Percentiles rank a stretch among this genome's conserved stretches.
Conservation (phyloP, 1,140 invertebrate genomes). For the Diuraphis noxia region DNA sequence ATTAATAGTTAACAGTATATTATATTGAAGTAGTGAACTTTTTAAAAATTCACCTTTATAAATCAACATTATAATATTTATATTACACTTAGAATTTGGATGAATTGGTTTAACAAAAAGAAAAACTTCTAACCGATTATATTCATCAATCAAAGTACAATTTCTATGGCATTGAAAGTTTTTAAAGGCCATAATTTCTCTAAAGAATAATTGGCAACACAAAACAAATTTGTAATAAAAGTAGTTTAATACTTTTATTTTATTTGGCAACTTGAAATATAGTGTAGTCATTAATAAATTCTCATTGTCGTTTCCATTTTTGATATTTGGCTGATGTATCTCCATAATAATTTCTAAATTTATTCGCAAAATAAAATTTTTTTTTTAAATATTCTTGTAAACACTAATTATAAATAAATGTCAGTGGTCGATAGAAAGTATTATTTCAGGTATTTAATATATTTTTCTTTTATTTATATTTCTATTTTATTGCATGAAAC, state of each 20-base stretch:
- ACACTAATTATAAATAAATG: background rate
- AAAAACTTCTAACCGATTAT: background rate
- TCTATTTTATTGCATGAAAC: background rate
- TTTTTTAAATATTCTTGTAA: too few relatives aligned
- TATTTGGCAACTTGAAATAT: background rate
- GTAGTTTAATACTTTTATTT: slow-evolving; percentile 13
- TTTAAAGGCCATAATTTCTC: background rate
- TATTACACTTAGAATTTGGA: background rate
- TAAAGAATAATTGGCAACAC: background rate
- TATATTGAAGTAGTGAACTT: background rate
- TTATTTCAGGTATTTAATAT: background rate
- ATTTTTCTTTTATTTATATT: background rate
- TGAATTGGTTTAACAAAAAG: background rate
- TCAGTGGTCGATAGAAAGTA: background rate
- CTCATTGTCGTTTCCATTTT: background rate
- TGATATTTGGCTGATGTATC: background rate
- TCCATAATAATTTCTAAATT: background rate
- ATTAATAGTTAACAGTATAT: background rate
- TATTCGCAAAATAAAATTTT: background rate
- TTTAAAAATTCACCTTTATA: background rate
- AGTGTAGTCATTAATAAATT: background rate
- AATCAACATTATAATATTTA: background rate
- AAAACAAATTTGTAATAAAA: background rate
- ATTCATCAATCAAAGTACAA: background rate
- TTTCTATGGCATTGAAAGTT: slow-evolving; percentile 22